These are phyloP conservation scores for Drosophila malerkotliana DNA, from an alignment of 1,140 invertebrate genomes.

Conservation along the genomic window DNA sequence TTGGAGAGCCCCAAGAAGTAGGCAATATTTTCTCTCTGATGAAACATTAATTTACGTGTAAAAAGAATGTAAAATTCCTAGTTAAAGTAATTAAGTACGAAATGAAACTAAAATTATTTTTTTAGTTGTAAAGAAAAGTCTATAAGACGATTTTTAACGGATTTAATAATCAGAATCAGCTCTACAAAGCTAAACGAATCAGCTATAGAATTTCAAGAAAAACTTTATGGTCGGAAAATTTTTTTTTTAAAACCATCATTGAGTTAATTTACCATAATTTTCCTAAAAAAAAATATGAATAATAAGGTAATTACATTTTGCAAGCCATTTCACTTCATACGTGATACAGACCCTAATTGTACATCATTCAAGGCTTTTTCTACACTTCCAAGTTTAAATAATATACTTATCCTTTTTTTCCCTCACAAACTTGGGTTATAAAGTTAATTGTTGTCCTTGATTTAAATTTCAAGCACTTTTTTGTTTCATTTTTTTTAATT, in stretches of 20 bases:
- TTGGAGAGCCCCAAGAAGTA: background rate
- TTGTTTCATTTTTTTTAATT: slow-evolving; percentile 16
- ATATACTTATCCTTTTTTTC: background rate
- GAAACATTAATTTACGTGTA: no score
- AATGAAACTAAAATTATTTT: no score
- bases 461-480: background rate
- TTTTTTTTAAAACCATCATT: background rate
- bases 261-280: background rate
- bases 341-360: slow-evolving; percentile 15
- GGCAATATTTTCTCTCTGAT: background rate
- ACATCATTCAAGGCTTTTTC: background rate
- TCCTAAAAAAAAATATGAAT: background rate
- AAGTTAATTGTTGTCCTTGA: background rate
- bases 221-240: no score
- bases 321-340: slow-evolving; percentile 45
- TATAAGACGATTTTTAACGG: no score
- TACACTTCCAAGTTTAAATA: background rate
- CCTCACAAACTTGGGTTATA: background rate
- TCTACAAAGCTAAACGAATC: no score
- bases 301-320: slow-evolving; percentile 46
- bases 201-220: no score
- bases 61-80: no score
- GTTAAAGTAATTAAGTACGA: no score
- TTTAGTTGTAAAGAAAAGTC: no score
- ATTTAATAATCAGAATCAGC: no score